Evolutionary conservation across 2,888 invertebrate species (phyloP), one percentile per base, ranked within the genome.

Genomic region (Eupithecia dodoneata): DNA sequence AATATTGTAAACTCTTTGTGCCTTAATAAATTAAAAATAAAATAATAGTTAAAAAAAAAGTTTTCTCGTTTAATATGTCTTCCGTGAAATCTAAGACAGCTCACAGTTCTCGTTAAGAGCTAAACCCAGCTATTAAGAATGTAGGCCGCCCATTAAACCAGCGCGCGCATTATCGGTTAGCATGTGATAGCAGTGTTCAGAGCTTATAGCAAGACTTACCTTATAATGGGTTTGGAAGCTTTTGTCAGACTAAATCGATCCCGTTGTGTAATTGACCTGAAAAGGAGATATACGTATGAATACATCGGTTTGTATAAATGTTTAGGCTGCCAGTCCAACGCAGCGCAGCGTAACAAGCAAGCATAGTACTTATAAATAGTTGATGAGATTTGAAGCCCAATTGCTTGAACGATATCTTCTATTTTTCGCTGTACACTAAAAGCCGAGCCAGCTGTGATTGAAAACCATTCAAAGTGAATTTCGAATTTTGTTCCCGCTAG

Each of bases 191-290:
- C 55, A 66, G 73, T 77, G 73, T 74, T 77, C 79, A 75, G 76
- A 78, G 74, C 78, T 77, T 79, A 79, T 79, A 76, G 81, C 70
- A 81, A 76, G 76, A 79, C 87, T 87, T 88, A 90, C 89, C 89
- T 89, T 81, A 83, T 80, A 82, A 83, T 81, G 79, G 82, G 80
- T 84, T 81, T 85, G 86, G 85, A 85, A 85, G 86, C 83, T 84
- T 86, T 86, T 86, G 83, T 85, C 83, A 84, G 85, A 82, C 82
- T 83, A 82, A 80, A 82, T 83, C 82, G 84, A 83, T 86, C 83
- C 82, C 82, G 84, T 82, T 86, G 84, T 84, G 86, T 90, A 90
- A 93, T 91, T 92, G 92, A 93, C 91, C 93, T 93, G 92, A 55
- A 92, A 92, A 86, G 91, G 85, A 83, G 87, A 78, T 71, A 73